A percentile compares a stretch with the other conserved stretches of the same genome.
Evolutionary conservation across 1,140 invertebrate species (phyloP).

Genomic region (Andrena cerasifolii): DNA sequence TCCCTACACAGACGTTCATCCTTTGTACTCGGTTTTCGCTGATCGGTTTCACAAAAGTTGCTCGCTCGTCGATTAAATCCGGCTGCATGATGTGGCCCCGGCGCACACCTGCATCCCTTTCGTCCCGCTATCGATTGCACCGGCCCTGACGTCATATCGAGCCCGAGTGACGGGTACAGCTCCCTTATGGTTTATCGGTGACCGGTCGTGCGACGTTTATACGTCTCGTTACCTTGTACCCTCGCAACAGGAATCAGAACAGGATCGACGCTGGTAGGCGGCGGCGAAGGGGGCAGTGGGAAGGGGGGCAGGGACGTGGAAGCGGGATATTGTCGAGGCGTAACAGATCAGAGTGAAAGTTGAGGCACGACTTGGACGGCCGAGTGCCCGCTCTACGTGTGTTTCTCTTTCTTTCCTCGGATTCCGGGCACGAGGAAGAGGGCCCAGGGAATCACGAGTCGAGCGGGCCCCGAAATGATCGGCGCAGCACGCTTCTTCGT

Average conservation of each 20-base stretch:
- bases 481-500: slow-evolving; percentile 34
- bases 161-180: neutral
- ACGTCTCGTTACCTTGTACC: slow-evolving; percentile 55
- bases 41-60: neutral
- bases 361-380: slow-evolving; percentile 67
- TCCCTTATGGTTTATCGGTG: slow-evolving; percentile 24
- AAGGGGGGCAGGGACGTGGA: neutral
- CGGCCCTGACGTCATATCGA: slow-evolving; percentile 32
- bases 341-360: slow-evolving; percentile 74
- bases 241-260: slow-evolving; percentile 58
- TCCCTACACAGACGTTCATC: too few species aligned
- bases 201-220: slow-evolving; percentile 40
- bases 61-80: neutral
- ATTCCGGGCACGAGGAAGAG: slow-evolving; percentile 64
- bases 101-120: slow-evolving; percentile 39
- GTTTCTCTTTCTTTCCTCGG: slow-evolving; percentile 46
- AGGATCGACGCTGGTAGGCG: slow-evolving; percentile 46
- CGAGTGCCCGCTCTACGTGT: slow-evolving; percentile 61
- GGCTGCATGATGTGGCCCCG: neutral
- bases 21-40: too few species aligned
- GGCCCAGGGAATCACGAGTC: slow-evolving; percentile 61
- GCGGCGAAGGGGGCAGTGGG: neutral
- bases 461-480: slow-evolving; percentile 67
- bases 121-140: slow-evolving; percentile 13
- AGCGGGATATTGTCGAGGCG: slow-evolving; percentile 64